Percentiles rank a stretch among this genome's conserved stretches.
Conservation (phyloP, 2,797 vertebrate genomes). For the Sebastiscus tertius region DNA sequence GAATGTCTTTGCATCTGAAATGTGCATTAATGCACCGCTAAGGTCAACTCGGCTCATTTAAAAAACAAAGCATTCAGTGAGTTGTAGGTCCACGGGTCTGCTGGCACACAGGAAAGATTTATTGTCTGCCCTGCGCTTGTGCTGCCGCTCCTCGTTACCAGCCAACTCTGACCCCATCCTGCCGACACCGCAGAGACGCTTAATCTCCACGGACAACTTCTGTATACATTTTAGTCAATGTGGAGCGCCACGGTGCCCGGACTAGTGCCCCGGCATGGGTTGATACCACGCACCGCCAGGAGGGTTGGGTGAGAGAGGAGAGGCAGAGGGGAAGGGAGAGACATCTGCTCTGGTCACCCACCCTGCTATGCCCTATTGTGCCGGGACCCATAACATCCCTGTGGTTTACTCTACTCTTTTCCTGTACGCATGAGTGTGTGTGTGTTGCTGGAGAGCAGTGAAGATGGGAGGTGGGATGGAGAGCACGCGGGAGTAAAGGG, state of each 20-base stretch:
- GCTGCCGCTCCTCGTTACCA: constrained; percentile 71
- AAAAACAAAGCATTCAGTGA: constrained; percentile 73
- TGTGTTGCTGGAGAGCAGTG: constrained; percentile 28
- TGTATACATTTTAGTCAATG: constrained; percentile 67
- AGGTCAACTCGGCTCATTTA: constrained; percentile 74
- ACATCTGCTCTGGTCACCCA: constrained; percentile 72
- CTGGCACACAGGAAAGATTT: constrained; percentile 73
- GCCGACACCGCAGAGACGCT: constrained; percentile 61
- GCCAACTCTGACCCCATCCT: constrained; percentile 75
- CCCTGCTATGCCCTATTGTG: constrained; percentile 60
- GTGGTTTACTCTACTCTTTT: constrained; percentile 47
- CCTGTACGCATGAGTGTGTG: constrained; percentile 39
- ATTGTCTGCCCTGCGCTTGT: constrained; percentile 69
- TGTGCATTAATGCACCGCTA: constrained; percentile 65
- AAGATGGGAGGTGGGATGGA: constrained; percentile 41
- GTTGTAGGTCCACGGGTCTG: constrained; percentile 55
- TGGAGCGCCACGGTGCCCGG: constrained; percentile 33
- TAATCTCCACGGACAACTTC: constrained; percentile 74
- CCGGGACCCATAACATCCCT: constrained; percentile 39
- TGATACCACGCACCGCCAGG: constrained; percentile 39
- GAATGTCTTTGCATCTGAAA: constrained; percentile 73
- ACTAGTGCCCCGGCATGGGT: constrained; percentile 56
- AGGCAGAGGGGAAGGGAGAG: constrained; percentile 46
- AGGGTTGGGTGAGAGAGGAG: constrained; percentile 26
- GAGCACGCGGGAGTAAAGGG: constrained; percentile 36